Evolutionary conservation across 2,797 vertebrate species (phyloP), one percentile per base, ranked within the genome.

Genomic region (Phylloscopus collybita): DNA sequence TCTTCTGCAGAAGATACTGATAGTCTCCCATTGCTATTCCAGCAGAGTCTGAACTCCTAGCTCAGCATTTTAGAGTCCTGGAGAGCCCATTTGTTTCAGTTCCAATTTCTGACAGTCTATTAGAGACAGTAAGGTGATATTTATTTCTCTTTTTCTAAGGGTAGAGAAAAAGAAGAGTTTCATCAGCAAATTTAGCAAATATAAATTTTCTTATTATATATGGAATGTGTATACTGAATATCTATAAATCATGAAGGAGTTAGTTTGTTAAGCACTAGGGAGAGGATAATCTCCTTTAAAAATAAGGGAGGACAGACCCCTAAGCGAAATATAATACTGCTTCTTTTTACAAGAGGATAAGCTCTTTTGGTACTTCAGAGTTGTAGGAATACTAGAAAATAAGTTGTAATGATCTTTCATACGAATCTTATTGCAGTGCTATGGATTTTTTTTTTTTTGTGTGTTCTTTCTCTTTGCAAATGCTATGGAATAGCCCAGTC

Each of bases 401-500:
- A 75, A 69, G 6, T 21, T 56, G 5, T 13, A 70, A n/a, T 59
- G 69, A n/a, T 54, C 74, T 79, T 66, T 73, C 8, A 5, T 57
- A 17, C 4, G 4, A 50, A 66, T 80, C 4, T 30, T 60, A 2
- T 47, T 66, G 6, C 18, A 67, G 2, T 6, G 3, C 3, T 62
- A 5, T 47, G 10, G 6, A 26, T 29, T 10, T 49, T 76, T 76
- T 60, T 74, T 60, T 49, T 76, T 76, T 60, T 74, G 57, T 7
- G 0, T 67, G 44, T 50, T 67, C 4, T 49, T 15, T 75, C 13
- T 61, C n/a, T 54, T 22, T 21, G 5, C 47, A 50, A 56, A 69
- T 34, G 32, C 6, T 47, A 9, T 18, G 11, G 0, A 1, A 57
- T 60, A 72, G 7, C 11, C 7, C 1, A 0, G 16, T 71, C 53